Evolutionary conservation across 2,113 vertebrate genomes (phyloP), one percentile per base, ranked within the genome.

Genomic region (Numida meleagris): DNA sequence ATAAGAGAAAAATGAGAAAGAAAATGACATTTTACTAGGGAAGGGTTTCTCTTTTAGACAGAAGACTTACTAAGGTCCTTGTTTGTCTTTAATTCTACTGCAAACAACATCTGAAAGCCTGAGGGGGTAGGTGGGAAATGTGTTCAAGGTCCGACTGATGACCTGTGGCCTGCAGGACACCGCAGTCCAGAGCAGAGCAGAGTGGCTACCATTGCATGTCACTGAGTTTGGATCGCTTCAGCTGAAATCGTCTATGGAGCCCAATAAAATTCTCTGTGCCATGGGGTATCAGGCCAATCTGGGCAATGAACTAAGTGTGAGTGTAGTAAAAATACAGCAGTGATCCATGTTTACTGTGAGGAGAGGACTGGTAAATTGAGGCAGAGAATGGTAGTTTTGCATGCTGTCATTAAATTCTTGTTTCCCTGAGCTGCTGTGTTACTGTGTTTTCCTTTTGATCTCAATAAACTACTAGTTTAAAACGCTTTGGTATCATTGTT

Each of bases 371-470:
- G 43, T 21, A 82, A 78, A 61, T 8, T 0, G 0, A 33, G 40
- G 25, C 53, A 82, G n/a, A 89, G 84, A 76, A 72, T 17, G 6
- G 17, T 48, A 66, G 85, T 70, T 45, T 27, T 73, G 9, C 14
- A 73, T 36, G 18, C 7, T 73, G 12, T 36, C 14, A 15, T 58
- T 70, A 73, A 43, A 42, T 53, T 82, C 17, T 46, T 48, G 21
- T 82, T 86, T 76, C 62, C 40, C 16, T 40, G n/a, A 87, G 12
- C 9, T 73, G 38, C 15, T 72, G 6, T 40, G 36, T 62, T 68
- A 70, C 4, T 53, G 18, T 66, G 24, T 80, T 93, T 73, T 91
- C 27, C 40, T 89, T 76, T 91, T 82, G 48, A 79, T 58, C 20
- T 43, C 7, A 46, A 20, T 48, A 76, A 89, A 86, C 20, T 59